Evolutionary conservation across 2,888 invertebrate species (phyloP).

Genomic region (Epistrophe eligans): DNA sequence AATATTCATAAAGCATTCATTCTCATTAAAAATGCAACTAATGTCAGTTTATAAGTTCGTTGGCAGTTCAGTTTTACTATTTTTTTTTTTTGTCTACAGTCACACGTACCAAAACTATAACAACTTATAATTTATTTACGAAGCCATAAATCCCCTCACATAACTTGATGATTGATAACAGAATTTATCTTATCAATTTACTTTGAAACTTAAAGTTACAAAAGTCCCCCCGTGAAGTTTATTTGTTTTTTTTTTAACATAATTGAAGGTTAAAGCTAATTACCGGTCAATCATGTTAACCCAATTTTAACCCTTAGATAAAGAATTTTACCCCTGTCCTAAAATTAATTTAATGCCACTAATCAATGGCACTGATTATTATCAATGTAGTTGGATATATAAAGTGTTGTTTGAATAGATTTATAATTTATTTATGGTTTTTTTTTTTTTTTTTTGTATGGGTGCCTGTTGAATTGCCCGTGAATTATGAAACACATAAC

Average conservation of each 20-base stretch:
- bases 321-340: neutral
- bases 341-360: neutral
- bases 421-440: neutral
- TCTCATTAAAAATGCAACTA: too few species aligned
- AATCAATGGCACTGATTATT: neutral
- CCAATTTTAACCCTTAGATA: neutral
- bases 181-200: neutral
- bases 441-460: too few species aligned
- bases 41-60: too few species aligned
- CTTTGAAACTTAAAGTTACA: neutral
- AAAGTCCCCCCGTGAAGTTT: neutral
- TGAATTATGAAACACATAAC: neutral
- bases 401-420: neutral
- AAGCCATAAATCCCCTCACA: neutral
- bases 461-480: neutral
- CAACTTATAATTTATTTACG: neutral
- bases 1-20: too few species aligned
- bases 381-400: neutral
- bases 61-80: too few species aligned
- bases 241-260: neutral
- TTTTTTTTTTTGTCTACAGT: too few species aligned
- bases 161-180: neutral
- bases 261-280: slow-evolving; percentile 1
- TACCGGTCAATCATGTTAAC: slow-evolving; percentile 1
- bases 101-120: too few species aligned